Conservation (phyloP, 92 coral and sea anemone species). For the Parazoanthus darwini region DNA sequence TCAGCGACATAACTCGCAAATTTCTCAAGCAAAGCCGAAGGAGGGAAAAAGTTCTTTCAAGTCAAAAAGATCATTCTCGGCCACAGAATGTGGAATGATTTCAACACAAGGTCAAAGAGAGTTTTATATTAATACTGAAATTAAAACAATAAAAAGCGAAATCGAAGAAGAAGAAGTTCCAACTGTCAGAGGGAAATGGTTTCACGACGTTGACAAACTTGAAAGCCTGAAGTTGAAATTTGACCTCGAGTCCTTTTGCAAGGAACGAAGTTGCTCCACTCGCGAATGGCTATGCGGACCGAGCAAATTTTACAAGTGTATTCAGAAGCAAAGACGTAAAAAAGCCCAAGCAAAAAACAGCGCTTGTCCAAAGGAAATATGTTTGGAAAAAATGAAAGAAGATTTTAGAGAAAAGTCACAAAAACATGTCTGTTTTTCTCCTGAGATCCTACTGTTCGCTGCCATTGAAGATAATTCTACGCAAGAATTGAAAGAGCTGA, state of each 20-base stretch:
- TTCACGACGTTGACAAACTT: conserved; percentile 64
- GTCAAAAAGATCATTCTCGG: not conserved
- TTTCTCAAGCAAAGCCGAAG: not conserved
- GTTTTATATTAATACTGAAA: not conserved
- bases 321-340: conserved; percentile 47
- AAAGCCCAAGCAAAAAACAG: not conserved
- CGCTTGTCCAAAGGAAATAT: not conserved
- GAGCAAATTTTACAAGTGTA: conserved; percentile 59
- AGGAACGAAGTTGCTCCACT: conserved; percentile 17
- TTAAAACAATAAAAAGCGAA: not conserved
- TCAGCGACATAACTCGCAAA: not conserved
- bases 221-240: conserved; percentile 48
- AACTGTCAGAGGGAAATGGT: conserved; percentile 45
- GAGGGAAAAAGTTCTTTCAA: not conserved
- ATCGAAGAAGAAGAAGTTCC: not conserved
- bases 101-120: not conserved
- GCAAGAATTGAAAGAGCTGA: conserved; percentile 49
- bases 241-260: conserved; percentile 18
- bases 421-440: conserved; percentile 50
- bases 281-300: conserved; percentile 62
- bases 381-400: conserved; percentile 7
- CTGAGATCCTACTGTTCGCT: conserved; percentile 56
- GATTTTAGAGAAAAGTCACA: not conserved
- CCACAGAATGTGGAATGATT: not conserved
- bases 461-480: conserved; percentile 64